These are phyloP conservation scores for Malthinus flaveolus DNA, from an alignment of 2,888 invertebrate species.

Conservation along the genomic window DNA sequence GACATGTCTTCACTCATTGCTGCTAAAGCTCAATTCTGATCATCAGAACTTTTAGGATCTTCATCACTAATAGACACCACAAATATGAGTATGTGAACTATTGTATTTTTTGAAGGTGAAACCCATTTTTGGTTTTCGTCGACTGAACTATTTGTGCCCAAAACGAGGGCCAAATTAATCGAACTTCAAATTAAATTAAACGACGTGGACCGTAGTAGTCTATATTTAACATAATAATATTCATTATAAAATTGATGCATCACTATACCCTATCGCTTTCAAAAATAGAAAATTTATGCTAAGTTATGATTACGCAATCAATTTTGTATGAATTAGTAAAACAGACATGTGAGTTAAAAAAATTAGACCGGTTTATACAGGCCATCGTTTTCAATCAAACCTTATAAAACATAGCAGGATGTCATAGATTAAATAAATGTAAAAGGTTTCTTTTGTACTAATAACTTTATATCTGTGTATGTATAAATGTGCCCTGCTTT, in stretches of 20 bases:
- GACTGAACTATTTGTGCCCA: too few species aligned
- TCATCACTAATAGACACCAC: too few species aligned
- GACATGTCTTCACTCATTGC: too few species aligned
- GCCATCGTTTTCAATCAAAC: not conserved
- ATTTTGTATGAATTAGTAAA: not conserved
- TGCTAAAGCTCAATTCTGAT: too few species aligned
- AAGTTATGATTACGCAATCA: not conserved
- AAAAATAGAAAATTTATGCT: not conserved
- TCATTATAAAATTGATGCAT: slow-evolving; percentile 18
- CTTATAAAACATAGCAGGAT: slow-evolving; percentile 27
- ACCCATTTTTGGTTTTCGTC: too few species aligned
- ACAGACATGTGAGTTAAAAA: too few species aligned
- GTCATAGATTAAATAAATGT: slow-evolving; percentile 28
- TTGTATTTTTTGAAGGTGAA: too few species aligned
- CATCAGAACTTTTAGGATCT: too few species aligned
- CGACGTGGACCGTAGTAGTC: slow-evolving; percentile 1
- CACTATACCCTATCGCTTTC: slow-evolving; percentile 13
- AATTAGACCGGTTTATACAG: not conserved
- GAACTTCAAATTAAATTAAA: slow-evolving; percentile 17
- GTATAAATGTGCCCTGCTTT: slow-evolving; percentile 10
- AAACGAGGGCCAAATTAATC: not conserved
- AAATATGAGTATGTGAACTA: too few species aligned
- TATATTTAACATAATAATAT: slow-evolving; percentile 9
- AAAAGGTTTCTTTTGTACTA: slow-evolving; percentile 34
- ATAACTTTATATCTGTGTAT: slow-evolving; percentile 27